Percentiles rank a stretch among this genome's conserved stretches.
phyloP scores from a whole-genome alignment of 1,140 invertebrate species.

The Drosophila tsacasi region DNA sequence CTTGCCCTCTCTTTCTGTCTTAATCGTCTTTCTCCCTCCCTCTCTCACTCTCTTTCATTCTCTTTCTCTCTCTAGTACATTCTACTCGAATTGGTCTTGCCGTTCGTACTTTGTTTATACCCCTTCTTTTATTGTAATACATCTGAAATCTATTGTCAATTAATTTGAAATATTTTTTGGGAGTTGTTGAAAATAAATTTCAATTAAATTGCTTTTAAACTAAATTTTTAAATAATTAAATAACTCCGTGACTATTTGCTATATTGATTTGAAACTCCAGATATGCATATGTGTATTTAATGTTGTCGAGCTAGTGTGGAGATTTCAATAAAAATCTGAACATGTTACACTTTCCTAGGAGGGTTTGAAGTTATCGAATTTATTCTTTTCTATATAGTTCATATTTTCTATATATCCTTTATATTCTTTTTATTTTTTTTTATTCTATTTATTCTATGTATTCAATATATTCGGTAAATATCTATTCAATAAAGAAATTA shows the following conservation, averaged over 20 bases:
- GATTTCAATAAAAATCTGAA: too few relatives aligned
- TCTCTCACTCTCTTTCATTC: neutral
- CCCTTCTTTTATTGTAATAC: neutral
- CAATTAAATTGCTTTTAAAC: too few relatives aligned
- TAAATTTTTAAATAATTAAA: too few relatives aligned
- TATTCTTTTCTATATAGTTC: neutral
- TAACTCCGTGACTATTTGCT: too few relatives aligned
- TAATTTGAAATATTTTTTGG: neutral
- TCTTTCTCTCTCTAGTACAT: slow-evolving; percentile 8
- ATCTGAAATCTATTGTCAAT: neutral
- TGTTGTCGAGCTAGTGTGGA: too few relatives aligned
- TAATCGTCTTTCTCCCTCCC: too few relatives aligned
- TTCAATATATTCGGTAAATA: neutral
- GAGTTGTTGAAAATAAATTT: neutral
- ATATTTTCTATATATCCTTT: neutral
- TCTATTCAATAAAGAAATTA: too few relatives aligned
- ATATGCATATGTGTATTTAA: too few relatives aligned
- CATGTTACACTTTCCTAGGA: too few relatives aligned
- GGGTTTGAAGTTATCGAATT: too few relatives aligned
- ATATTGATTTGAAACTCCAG: too few relatives aligned
- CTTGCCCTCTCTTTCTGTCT: neutral
- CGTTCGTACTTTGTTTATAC: neutral
- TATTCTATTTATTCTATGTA: neutral
- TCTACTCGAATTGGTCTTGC: slow-evolving; percentile 38
- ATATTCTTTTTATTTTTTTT: neutral